Evolutionary conservation across 1,140 invertebrate species (phyloP).

Genomic region (Dendrolimus kikuchii): DNA sequence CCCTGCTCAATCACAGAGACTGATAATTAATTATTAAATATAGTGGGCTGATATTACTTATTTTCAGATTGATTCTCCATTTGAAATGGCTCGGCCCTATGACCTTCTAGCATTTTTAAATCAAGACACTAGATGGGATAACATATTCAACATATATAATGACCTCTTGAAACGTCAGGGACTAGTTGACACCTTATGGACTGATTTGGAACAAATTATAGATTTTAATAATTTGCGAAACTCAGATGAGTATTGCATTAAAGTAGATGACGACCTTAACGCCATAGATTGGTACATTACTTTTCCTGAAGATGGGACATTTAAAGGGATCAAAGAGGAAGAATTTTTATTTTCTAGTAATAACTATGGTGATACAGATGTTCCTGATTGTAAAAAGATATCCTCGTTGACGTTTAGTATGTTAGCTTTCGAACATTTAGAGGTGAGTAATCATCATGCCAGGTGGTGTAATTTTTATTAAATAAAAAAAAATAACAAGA

Average conservation of each 20-base stretch:
- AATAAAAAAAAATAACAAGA: too few relatives aligned
- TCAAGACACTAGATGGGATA: conserved; percentile 81
- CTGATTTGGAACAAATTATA: conserved; percentile 73
- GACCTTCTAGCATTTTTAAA: conserved; percentile 87
- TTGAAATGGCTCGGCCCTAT: conserved; percentile 83
- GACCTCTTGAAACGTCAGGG: conserved; percentile 78
- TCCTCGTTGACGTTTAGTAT: conserved; percentile 82
- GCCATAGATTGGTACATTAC: conserved; percentile 83
- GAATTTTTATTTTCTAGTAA: conserved; percentile 32
- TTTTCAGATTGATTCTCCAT: conserved; percentile 81
- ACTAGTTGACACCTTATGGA: conserved; percentile 78
- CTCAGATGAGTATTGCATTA: conserved; percentile 79
- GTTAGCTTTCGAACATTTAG: conserved; percentile 86
- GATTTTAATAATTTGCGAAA: conserved; percentile 78
- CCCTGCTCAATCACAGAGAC: too few relatives aligned
- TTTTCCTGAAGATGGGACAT: conserved; percentile 69
- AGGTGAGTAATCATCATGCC: conserved; percentile 63
- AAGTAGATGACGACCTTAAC: conserved; percentile 72
- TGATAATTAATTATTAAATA: too few relatives aligned
- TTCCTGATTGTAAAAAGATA: conserved; percentile 80
- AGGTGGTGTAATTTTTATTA: too few relatives aligned
- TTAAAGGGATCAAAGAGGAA: conserved; percentile 33
- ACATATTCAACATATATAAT: conserved; percentile 77
- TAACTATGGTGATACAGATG: conserved; percentile 41
- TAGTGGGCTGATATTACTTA: conserved; percentile 11